Base-by-base conservation (phyloP, 1,140 invertebrate genomes). In the Saccostrea glomerata region DNA sequence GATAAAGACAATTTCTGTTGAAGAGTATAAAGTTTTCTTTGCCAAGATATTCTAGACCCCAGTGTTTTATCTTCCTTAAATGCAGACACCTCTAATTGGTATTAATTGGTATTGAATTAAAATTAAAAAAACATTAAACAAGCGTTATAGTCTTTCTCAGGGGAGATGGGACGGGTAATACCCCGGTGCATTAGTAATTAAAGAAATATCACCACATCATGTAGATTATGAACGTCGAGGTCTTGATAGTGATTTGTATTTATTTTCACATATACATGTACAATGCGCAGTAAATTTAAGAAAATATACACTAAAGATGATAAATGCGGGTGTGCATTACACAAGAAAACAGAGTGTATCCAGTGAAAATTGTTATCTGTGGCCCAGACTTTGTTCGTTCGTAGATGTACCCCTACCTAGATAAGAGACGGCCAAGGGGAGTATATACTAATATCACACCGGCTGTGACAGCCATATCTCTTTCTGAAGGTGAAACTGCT, bases 371-470 rank as follows among this genome's bases (percentile, higher is more conserved):
- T 12, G 23, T 77, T 77, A 77, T 77, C 70, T 77, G 23, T 36
- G 23, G 4, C 23, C 13, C 25, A 77, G 70, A 77, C 70, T 77
- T 77, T 77, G 70, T 30, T 77, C 70, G 70, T 77, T 77, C 70
- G 25, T 77, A 13, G 7, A 15, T 17, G 70, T 77, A 77, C 70
- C 70, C 30, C 30, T 77, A 36, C 70, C 70, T 30, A 77, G 70
- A 77, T 77, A 77, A 77, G 13, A 25, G 23, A 7, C 13, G 70
- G 30, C 70, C 70, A 77, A 77, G 70, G 70, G 70, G 70, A 30
- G 70, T 77, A 77, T 77, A 77, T 77, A 77, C 70, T 17, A 11
- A 13, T 77, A 77, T 77, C 70, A 13, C 70, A 77, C 70, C 70
- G 25, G 70, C 70, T 36, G 11, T 25, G 9, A 11, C 70, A 77